A percentile compares a stretch with the other conserved stretches of the same genome.
Evolutionary conservation across 2,113 vertebrate species (phyloP).

Genomic region (Charadrius vociferus): DNA sequence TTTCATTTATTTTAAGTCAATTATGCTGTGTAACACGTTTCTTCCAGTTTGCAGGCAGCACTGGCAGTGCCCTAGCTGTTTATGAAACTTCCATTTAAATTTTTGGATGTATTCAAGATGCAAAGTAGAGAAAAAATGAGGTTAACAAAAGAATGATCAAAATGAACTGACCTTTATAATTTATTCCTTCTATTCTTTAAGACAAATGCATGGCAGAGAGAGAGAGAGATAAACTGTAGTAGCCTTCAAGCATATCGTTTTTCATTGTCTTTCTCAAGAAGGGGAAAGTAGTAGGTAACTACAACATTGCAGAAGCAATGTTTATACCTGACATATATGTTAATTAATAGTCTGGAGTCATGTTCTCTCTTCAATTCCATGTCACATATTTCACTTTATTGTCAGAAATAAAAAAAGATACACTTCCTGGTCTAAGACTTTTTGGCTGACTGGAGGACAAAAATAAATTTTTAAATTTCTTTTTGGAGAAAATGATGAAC

Average conservation of each 20-base stretch:
- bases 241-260: neutral
- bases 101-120: neutral
- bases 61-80: neutral
- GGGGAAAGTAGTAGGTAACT: neutral
- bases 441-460: neutral
- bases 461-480: neutral
- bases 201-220: neutral
- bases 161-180: neutral
- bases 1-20: slow-evolving; percentile 49
- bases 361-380: neutral
- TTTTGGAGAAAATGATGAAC: neutral
- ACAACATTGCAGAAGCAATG: neutral
- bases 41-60: neutral
- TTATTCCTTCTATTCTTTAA: neutral
- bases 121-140: neutral
- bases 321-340: neutral
- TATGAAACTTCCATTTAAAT: slow-evolving; percentile 23
- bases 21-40: slow-evolving; percentile 3
- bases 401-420: neutral
- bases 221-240: no score
- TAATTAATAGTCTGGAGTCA: neutral
- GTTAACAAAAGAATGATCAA: neutral
- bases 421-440: neutral
- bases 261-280: neutral
- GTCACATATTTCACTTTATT: neutral